phyloP scores from a whole-genome alignment of 2,113 vertebrate species.

The Anarrhichthys ocellatus region DNA sequence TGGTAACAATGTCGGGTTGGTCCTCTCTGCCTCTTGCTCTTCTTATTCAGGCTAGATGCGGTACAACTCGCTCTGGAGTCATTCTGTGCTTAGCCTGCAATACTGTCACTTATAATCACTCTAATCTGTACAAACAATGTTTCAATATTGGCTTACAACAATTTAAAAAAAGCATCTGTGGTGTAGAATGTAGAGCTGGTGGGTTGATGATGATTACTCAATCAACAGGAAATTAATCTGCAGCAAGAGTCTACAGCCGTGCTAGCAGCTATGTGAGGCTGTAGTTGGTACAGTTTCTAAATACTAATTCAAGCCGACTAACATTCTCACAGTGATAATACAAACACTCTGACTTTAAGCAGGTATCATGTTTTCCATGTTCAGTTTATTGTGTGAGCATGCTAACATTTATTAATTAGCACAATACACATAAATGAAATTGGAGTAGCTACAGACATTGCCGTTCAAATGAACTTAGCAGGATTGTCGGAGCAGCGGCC shows the following conservation, averaged over 20 bases:
- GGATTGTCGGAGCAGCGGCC: neutral
- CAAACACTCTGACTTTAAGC: neutral
- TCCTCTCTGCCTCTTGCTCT: conserved; percentile 72
- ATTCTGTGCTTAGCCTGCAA: conserved; percentile 43
- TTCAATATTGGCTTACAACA: neutral
- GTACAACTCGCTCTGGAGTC: conserved; percentile 64
- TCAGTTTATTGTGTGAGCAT: neutral
- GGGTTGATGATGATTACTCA: neutral
- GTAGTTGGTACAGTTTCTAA: neutral
- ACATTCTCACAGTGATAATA: neutral
- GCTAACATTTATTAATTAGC: neutral
- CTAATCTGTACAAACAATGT: neutral
- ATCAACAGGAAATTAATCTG: neutral
- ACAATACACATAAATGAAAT: neutral
- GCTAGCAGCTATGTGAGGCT: neutral
- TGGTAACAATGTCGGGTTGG: conserved; percentile 83
- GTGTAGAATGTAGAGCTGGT: neutral
- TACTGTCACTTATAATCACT: conserved; percentile 39
- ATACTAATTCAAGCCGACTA: neutral
- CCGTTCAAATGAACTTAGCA: neutral
- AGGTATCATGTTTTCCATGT: neutral
- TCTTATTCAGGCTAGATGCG: conserved; percentile 77
- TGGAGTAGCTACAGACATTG: neutral
- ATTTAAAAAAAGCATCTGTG: neutral
- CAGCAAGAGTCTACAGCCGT: neutral